Evolutionary conservation across 1,140 invertebrate species (phyloP).

Genomic region (Panagrolaimus sp.): DNA sequence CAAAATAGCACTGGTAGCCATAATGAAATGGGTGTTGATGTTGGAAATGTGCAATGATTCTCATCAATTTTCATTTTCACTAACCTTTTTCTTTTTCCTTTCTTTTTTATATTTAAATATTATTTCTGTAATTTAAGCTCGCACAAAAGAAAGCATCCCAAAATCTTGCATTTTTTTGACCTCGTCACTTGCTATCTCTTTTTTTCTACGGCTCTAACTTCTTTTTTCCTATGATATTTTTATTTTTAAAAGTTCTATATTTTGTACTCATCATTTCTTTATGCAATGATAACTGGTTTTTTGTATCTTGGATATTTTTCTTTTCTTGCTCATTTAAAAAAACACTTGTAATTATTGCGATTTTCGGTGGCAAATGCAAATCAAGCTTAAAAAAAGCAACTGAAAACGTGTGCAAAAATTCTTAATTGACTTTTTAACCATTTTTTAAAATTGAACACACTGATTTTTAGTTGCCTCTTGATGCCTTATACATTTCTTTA

Average conservation of each 20-base stretch:
- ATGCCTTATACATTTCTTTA: too few species aligned
- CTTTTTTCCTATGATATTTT: not conserved
- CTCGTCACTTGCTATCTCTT: conserved; percentile 2
- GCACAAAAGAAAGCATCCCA: conserved; percentile 8
- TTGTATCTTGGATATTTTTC: too few species aligned
- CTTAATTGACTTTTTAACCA: too few species aligned
- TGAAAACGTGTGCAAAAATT: too few species aligned
- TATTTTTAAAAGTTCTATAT: not conserved
- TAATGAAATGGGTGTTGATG: conserved; percentile 17
- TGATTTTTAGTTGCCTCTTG: too few species aligned
- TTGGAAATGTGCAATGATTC: not conserved
- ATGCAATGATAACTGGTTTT: conserved; percentile 16
- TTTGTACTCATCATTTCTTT: not conserved
- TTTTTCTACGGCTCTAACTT: conserved; percentile 8
- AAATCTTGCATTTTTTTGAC: not conserved
- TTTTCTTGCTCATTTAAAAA: too few species aligned
- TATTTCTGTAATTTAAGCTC: conserved; percentile 2
- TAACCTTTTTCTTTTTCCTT: too few species aligned
- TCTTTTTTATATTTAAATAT: not conserved
- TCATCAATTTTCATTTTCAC: not conserved
- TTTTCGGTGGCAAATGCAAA: too few species aligned
- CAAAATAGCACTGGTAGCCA: not conserved
- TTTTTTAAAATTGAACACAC: too few species aligned
- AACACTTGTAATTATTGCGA: too few species aligned
- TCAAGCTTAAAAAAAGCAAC: too few species aligned